These are phyloP conservation scores for Ophonus ardosiacus DNA, from an alignment of 2,888 invertebrate species.

Conservation along the genomic window DNA sequence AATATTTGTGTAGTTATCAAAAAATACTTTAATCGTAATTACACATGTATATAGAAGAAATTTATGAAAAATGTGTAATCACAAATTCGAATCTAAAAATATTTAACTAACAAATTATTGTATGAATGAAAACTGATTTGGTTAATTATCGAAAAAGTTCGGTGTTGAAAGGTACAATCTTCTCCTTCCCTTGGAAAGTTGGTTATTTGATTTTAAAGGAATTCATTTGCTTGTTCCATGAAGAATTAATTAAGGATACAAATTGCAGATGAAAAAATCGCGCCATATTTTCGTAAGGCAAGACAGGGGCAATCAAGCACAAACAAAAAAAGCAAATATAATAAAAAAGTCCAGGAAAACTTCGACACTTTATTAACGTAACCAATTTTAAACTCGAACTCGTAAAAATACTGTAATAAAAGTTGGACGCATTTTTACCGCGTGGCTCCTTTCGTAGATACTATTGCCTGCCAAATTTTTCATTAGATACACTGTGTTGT, in stretches of 20 bases:
- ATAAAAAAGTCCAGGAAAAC: slow-evolving; percentile 58
- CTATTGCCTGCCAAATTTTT: slow-evolving; percentile 71
- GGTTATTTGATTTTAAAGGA: slow-evolving; percentile 2
- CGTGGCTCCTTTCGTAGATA: slow-evolving; percentile 36
- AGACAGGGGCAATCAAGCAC: slow-evolving; percentile 55
- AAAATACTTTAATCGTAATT: too few species aligned
- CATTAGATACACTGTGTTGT: slow-evolving; percentile 75
- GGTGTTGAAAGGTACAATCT: neutral
- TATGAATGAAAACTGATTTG: neutral
- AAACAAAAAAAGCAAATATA: slow-evolving; percentile 59
- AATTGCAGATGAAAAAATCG: slow-evolving; percentile 51
- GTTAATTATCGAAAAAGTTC: neutral
- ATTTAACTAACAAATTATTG: neutral
- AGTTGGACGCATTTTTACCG: slow-evolving; percentile 63
- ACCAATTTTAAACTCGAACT: slow-evolving; percentile 64
- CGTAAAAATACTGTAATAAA: slow-evolving; percentile 63
- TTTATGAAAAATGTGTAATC: too few species aligned
- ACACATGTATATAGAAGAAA: too few species aligned
- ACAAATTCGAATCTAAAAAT: too few species aligned
- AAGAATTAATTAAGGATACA: slow-evolving; percentile 48
- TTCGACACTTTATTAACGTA: slow-evolving; percentile 61
- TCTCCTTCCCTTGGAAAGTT: neutral
- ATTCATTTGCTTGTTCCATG: slow-evolving; percentile 7
- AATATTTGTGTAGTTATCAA: too few species aligned
- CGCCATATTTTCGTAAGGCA: slow-evolving; percentile 45